Evolutionary conservation across 1,140 invertebrate species (phyloP).

Genomic region (Drosophila lowei): DNA sequence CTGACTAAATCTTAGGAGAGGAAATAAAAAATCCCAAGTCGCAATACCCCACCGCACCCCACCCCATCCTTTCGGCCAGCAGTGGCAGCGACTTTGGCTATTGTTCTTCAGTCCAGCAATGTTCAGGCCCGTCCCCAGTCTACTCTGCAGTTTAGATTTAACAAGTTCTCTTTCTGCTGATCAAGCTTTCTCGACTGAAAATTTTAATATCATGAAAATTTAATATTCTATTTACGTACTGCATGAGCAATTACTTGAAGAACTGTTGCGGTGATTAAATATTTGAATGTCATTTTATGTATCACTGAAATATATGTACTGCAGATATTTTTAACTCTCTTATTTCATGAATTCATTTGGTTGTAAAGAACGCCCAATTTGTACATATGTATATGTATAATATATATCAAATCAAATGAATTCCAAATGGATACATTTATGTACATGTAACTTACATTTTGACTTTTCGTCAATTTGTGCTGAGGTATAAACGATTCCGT

Average conservation of each 20-base stretch:
- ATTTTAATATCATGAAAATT: slow-evolving; percentile 43
- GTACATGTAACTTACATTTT: slow-evolving; percentile 54
- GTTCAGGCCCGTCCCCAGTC: background rate
- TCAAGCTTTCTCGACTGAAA: slow-evolving; percentile 3
- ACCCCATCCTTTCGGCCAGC: slow-evolving; percentile 1
- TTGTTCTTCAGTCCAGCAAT: slow-evolving; percentile 45
- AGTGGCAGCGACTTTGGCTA: slow-evolving; percentile 22
- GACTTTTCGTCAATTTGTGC: slow-evolving; percentile 62
- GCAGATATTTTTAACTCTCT: no score
- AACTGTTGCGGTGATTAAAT: background rate
- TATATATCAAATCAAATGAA: background rate
- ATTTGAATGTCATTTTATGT: no score
- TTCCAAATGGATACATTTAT: background rate
- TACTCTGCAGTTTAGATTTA: slow-evolving; percentile 5
- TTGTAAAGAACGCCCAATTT: no score
- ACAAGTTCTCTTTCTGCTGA: background rate
- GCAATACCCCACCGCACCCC: background rate
- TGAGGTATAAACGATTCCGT: slow-evolving; percentile 44
- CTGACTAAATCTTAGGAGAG: slow-evolving; percentile 22
- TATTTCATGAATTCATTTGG: no score
- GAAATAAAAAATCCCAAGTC: slow-evolving; percentile 23
- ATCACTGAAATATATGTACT: no score
- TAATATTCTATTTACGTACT: slow-evolving; percentile 27
- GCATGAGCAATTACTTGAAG: background rate
- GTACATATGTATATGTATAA: background rate